Percentiles rank a stretch among this genome's conserved stretches.
Evolutionary conservation across 2,888 invertebrate genomes (phyloP).

Genomic region (Cephus sareptanus): DNA sequence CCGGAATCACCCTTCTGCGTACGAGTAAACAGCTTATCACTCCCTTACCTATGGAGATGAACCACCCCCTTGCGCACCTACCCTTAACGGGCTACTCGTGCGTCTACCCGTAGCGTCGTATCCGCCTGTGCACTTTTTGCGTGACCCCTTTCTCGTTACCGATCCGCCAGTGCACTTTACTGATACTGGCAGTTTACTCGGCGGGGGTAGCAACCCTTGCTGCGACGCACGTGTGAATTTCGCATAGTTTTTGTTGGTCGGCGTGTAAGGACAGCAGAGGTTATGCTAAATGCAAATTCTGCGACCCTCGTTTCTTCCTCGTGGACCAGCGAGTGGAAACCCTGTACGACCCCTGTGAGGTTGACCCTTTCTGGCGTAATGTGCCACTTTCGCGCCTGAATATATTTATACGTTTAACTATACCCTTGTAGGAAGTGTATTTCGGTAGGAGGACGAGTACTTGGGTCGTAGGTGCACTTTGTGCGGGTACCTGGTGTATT

Average conservation of each 20-base stretch:
- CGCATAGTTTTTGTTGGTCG: background rate
- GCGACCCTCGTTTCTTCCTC: background rate
- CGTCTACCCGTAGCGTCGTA: background rate
- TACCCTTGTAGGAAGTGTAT: background rate
- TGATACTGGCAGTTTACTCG: background rate
- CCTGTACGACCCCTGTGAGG: background rate
- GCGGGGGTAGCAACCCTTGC: background rate
- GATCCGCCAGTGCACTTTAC: background rate
- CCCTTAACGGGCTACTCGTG: background rate
- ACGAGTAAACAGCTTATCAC: background rate
- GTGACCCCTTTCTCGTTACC: background rate
- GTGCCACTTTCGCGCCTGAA: background rate
- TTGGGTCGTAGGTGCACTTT: too few relatives aligned
- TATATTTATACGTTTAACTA: background rate
- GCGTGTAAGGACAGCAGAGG: background rate
- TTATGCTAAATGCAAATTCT: background rate
- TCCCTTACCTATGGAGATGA: background rate
- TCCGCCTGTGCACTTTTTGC: background rate
- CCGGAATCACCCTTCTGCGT: conserved; percentile 1
- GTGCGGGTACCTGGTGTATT: background rate
- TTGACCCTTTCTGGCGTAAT: background rate
- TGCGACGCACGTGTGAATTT: background rate
- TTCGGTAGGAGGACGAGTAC: background rate
- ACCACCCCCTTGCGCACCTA: background rate
- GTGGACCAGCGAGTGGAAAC: background rate